Conservation (phyloP, 2,888 invertebrate species). For the Eristalinus sepulchralis region DNA sequence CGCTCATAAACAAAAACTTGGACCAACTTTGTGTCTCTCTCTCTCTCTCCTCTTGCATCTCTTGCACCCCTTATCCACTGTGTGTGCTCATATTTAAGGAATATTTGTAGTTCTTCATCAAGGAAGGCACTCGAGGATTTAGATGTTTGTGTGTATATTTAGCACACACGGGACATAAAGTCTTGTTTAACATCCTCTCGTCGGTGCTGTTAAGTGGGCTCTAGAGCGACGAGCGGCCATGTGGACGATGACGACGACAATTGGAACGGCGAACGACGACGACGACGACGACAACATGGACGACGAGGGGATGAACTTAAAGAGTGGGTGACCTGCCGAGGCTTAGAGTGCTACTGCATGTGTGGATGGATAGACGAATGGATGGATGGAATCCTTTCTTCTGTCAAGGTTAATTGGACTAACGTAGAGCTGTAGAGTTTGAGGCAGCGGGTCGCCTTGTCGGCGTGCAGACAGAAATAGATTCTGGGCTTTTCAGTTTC, state of each 20-base stretch:
- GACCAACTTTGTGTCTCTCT: background rate
- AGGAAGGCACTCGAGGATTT: constrained; percentile 13
- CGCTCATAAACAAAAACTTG: background rate
- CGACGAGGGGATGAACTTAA: constrained; percentile 22
- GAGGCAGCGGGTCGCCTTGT: background rate
- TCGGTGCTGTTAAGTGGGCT: constrained; percentile 16
- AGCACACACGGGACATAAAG: constrained; percentile 14
- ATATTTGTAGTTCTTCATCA: background rate
- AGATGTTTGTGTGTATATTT: background rate
- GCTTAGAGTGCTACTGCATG: background rate
- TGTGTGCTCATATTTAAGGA: constrained; percentile 7
- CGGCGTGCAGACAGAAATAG: constrained; percentile 12
- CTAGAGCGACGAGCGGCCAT: constrained; percentile 7
- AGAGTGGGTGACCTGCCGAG: constrained; percentile 55
- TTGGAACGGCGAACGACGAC: background rate
- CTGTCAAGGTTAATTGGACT: constrained; percentile 67
- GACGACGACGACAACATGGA: background rate
- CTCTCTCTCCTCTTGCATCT: background rate
- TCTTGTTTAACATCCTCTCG: constrained; percentile 54
- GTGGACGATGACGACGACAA: background rate
- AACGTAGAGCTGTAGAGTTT: constrained; percentile 16
- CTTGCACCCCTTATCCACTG: background rate
- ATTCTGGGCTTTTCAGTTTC: background rate
- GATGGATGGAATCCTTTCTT: constrained; percentile 24
- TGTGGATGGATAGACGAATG: background rate